These are phyloP conservation scores for Malthinus seriepunctatus DNA, from an alignment of 2,888 invertebrate genomes.

Conservation along the genomic window DNA sequence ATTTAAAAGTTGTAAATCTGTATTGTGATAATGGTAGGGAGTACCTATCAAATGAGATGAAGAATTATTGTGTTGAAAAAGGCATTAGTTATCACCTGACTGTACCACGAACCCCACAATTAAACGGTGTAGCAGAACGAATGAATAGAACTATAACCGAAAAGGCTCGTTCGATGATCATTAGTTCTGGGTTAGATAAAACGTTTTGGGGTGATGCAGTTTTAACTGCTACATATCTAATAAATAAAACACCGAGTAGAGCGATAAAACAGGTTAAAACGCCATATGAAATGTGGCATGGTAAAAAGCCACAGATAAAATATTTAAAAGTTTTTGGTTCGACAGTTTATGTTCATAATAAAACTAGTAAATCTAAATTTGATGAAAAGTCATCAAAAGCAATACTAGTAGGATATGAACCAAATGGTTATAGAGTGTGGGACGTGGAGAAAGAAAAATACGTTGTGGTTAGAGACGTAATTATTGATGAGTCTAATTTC, in stretches of 20 bases:
- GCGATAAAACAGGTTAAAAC: constrained; percentile 36
- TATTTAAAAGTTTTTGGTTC: constrained; percentile 44
- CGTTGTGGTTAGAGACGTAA: neutral
- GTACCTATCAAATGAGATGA: constrained; percentile 15
- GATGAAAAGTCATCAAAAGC: constrained; percentile 46
- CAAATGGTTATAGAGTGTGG: constrained; percentile 46
- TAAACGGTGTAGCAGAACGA: constrained; percentile 23
- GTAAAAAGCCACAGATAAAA: constrained; percentile 41
- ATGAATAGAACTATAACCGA: constrained; percentile 18
- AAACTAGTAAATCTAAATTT: constrained; percentile 41
- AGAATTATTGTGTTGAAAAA: constrained; percentile 20
- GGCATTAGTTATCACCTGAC: constrained; percentile 29
- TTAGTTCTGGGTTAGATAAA: constrained; percentile 37
- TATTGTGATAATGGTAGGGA: constrained; percentile 26
- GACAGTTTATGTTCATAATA: constrained; percentile 43
- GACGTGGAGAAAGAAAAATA: constrained; percentile 38
- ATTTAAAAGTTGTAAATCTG: constrained; percentile 10
- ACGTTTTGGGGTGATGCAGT: constrained; percentile 17
- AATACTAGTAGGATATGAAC: constrained; percentile 43
- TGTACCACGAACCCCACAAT: constrained; percentile 18
- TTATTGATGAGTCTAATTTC: neutral
- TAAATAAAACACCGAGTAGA: constrained; percentile 41
- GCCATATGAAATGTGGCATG: constrained; percentile 47
- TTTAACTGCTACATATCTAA: constrained; percentile 30
- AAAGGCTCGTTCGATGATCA: constrained; percentile 11